These are phyloP conservation scores for Sebastes fasciatus DNA, from an alignment of 2,113 vertebrate species.

Conservation along the genomic window DNA sequence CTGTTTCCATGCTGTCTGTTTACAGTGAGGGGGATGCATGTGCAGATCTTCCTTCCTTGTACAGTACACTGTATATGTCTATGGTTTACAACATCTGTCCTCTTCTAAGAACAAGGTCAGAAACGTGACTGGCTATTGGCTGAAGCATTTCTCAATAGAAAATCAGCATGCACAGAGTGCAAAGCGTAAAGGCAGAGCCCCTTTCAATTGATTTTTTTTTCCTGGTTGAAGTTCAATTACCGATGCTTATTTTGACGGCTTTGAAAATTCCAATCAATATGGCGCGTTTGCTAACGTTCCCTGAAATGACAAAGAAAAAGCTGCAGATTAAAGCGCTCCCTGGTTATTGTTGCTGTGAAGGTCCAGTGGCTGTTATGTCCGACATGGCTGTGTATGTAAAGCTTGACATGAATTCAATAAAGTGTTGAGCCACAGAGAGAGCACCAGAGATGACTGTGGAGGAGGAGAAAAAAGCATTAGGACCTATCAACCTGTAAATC, in stretches of 20 bases:
- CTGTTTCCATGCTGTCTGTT: constrained; percentile 20
- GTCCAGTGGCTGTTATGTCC: constrained; percentile 21
- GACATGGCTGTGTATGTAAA: constrained; percentile 36
- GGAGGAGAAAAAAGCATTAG: constrained; percentile 1
- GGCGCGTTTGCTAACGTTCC: neutral
- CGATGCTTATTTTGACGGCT: constrained; percentile 29
- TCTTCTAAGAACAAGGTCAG: constrained; percentile 8
- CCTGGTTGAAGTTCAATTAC: constrained; percentile 57
- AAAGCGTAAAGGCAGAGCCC: constrained; percentile 5
- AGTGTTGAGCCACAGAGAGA: constrained; percentile 20
- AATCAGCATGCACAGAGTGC: constrained; percentile 24
- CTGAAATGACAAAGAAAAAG: constrained; percentile 23
- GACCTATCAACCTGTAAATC: constrained; percentile 28
- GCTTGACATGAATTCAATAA: constrained; percentile 43
- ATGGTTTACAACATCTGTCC: neutral
- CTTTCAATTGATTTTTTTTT: constrained; percentile 46
- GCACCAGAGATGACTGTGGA: neutral
- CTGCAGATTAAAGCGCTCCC: constrained; percentile 37
- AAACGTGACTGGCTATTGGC: neutral
- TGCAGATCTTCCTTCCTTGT: neutral
- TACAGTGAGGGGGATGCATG: neutral
- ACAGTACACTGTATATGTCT: neutral
- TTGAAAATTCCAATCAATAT: constrained; percentile 47
- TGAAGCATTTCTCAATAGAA: constrained; percentile 1
- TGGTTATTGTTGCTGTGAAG: constrained; percentile 7